Conservation (phyloP, 35 echinoderm and acorn worm species). For the Apostichopus japonicus region DNA sequence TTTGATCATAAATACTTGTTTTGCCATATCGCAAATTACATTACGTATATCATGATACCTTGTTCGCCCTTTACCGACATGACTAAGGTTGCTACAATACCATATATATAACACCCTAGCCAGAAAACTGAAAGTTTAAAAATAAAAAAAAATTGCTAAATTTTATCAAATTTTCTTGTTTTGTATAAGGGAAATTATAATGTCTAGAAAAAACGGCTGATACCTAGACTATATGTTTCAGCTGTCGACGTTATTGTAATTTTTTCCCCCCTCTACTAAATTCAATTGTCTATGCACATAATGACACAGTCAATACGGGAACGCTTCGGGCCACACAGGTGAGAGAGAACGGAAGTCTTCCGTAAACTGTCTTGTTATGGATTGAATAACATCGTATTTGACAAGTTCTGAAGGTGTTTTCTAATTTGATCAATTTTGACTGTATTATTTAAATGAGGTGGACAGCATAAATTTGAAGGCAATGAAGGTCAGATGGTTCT, state of each 20-base stretch:
- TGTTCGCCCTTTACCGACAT: no score
- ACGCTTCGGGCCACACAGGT: conserved; percentile 39
- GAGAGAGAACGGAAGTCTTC: conserved; percentile 17
- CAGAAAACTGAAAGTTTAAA: no score
- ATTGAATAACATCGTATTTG: conserved; percentile 43
- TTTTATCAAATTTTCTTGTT: not conserved
- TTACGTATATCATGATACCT: no score
- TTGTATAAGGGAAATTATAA: not conserved
- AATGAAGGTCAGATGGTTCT: not conserved
- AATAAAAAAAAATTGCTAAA: not conserved
- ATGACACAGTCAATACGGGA: conserved; percentile 33
- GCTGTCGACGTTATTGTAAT: not conserved
- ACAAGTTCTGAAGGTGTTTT: not conserved
- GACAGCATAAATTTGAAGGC: not conserved
- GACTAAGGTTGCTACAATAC: no score
- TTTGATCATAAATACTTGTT: not conserved
- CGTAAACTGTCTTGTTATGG: conserved; percentile 14
- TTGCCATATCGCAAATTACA: not conserved
- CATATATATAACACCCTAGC: no score
- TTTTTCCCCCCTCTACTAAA: not conserved
- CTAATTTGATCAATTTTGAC: conserved; percentile 34
- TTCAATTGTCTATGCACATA: conserved; percentile 19
- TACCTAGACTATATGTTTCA: conserved; percentile 41
- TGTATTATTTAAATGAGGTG: conserved; percentile 29
- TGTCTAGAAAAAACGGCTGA: conserved; percentile 17